Percentiles rank a stretch among this genome's conserved stretches.
Evolutionary conservation across 2,797 vertebrate species (phyloP).

Genomic region (Furcifer pardalis): DNA sequence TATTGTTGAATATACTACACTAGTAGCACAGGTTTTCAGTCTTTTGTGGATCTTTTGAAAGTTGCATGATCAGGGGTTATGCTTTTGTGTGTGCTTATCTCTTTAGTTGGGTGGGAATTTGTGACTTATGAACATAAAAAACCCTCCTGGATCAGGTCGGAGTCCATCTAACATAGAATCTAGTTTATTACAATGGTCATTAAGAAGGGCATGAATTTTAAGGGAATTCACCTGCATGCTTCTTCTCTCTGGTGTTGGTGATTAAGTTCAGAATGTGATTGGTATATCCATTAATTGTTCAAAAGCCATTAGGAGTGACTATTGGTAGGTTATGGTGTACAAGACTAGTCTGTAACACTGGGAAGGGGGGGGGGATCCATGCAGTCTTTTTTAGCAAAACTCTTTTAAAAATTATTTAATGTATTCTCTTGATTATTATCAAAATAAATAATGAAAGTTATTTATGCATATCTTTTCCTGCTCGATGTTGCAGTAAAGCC

Average conservation of each 20-base stretch:
- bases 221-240: no score
- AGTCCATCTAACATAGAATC: no score
- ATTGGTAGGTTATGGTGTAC: not conserved
- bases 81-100: not conserved
- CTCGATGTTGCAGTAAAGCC: constrained; percentile 6
- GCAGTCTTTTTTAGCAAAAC: not conserved
- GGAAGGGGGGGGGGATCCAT: not conserved
- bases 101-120: not conserved
- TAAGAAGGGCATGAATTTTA: no score
- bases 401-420: not conserved
- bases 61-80: no score
- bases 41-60: not conserved
- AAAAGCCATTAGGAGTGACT: not conserved
- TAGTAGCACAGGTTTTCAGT: not conserved
- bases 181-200: no score
- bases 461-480: not conserved
- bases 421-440: not conserved
- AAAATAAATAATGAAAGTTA: not conserved
- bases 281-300: no score
- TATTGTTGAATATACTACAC: not conserved
- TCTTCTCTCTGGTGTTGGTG: no score
- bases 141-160: not conserved
- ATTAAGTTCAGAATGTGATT: no score
- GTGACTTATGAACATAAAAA: not conserved
- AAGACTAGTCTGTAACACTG: not conserved